These are phyloP conservation scores for Halocaridina rubra DNA, from an alignment of 2,888 invertebrate genomes.

Conservation along the genomic window DNA sequence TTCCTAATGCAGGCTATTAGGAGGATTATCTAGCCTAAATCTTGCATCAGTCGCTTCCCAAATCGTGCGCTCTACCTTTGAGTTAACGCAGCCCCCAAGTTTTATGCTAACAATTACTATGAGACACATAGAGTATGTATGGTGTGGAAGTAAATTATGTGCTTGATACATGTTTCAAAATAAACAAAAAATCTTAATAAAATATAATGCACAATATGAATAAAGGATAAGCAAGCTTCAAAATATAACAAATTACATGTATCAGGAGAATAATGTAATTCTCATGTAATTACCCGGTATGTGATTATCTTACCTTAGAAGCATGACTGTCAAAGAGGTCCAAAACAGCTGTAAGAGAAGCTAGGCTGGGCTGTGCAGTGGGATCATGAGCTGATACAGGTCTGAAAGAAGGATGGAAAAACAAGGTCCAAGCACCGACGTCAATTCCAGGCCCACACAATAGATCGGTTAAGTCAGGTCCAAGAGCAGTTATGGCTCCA, in stretches of 20 bases:
- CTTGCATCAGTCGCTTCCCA: no score
- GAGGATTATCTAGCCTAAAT: no score
- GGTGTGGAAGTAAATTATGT: no score
- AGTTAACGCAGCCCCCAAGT: no score
- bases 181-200: neutral
- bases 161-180: neutral
- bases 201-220: neutral
- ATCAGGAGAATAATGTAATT: neutral
- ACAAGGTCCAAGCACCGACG: slow-evolving; percentile 44
- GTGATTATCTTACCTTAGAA: slow-evolving; percentile 40
- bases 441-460: slow-evolving; percentile 51
- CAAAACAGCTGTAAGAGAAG: slow-evolving; percentile 53
- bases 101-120: no score
- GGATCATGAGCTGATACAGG: slow-evolving; percentile 42
- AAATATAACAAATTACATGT: neutral
- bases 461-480: slow-evolving; percentile 54
- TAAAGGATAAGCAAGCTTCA: neutral
- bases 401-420: slow-evolving; percentile 59
- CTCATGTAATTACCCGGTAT: no score
- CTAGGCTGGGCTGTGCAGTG: slow-evolving; percentile 53
- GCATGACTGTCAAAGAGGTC: slow-evolving; percentile 52
- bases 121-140: neutral
- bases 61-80: no score
- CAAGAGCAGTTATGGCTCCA: slow-evolving; percentile 30
- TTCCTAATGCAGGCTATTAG: no score